These are phyloP conservation scores for Mesorhabditis sp. DNA, from an alignment of 2,888 invertebrate genomes.

Conservation along the genomic window DNA sequence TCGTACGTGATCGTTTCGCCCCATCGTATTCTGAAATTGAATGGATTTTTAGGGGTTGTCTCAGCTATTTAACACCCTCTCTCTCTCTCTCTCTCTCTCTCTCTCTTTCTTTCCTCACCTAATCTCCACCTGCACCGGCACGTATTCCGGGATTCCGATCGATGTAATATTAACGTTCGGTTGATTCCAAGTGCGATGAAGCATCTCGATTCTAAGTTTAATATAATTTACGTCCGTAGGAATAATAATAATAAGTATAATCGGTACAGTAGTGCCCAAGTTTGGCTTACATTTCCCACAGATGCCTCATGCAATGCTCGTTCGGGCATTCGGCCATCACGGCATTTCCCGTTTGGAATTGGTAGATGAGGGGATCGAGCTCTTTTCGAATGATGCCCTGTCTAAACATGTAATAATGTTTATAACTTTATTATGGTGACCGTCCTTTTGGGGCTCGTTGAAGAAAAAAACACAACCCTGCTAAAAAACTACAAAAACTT, in stretches of 20 bases:
- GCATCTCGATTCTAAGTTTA: not conserved
- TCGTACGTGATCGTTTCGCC: not conserved
- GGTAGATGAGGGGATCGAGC: not conserved
- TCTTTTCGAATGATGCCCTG: not conserved
- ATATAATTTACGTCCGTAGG: not conserved
- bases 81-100: not conserved
- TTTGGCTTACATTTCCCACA: not conserved
- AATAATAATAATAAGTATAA: not conserved
- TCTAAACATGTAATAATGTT: not conserved
- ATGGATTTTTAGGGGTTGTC: not conserved
- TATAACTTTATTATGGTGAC: no score
- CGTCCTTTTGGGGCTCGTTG: no score
- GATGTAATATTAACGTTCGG: not conserved
- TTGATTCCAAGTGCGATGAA: not conserved
- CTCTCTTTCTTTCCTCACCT: not conserved
- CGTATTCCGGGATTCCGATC: not conserved
- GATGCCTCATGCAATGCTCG: constrained; percentile 1
- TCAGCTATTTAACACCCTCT: no score
- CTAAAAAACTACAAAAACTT: not conserved
- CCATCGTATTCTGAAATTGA: not conserved
- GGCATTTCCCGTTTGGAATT: not conserved
- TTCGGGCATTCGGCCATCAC: not conserved
- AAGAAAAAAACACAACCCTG: no score
- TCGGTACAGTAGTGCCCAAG: not conserved
- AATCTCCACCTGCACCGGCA: not conserved